Base-by-base conservation (phyloP, 2,888 invertebrate genomes). In the Lithophane semibrunnea region DNA sequence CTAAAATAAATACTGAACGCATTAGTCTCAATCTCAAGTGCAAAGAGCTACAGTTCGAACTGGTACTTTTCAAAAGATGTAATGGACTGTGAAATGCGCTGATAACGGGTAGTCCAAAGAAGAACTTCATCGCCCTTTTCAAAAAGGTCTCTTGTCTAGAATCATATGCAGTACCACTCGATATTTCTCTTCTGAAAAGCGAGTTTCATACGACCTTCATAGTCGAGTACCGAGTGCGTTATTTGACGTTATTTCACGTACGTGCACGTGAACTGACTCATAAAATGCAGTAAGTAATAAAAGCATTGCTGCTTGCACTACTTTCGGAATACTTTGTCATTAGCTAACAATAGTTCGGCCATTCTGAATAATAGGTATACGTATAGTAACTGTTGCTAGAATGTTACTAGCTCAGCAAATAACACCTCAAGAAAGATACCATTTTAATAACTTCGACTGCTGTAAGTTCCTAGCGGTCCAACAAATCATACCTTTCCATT, bases 1-100 rank as follows among this genome's bases (percentile, higher is more conserved):
- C 83, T 80, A 75, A 84, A 84, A 80, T 84, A 73, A 79, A 70
- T 64, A 13, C 13, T 54, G 13, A 73, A 68, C 71, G 73, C 68
- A 68, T 67, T 63, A 10, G 67, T 79, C 64, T 68, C 63, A 49
- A 79, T 79, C 64, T 68, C 63, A 49, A 83, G 63, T 68, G 63
- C 68, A 78, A 67, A 24, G 13, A 58, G 61, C 37, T 67, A 47
- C 77, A 77, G 42, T 67, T 37, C n/a, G 52, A 10, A 77, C 56
- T n/a, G 13, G 10, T 70, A 77, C 10, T 60, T 63, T 63, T 49
- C 29, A 56, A 66, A 79, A 13, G 13, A 61, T 64, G 13, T 56
- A 63, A 67, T 42, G 16, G 16, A 47, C 37, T 79, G 18, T 54
- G 37, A 66, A 66, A 65, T 64, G 18, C 10, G n/a, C 42, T 21